Evolutionary conservation across 2,888 invertebrate species (phyloP).

Genomic region (Maniola hyperantus): DNA sequence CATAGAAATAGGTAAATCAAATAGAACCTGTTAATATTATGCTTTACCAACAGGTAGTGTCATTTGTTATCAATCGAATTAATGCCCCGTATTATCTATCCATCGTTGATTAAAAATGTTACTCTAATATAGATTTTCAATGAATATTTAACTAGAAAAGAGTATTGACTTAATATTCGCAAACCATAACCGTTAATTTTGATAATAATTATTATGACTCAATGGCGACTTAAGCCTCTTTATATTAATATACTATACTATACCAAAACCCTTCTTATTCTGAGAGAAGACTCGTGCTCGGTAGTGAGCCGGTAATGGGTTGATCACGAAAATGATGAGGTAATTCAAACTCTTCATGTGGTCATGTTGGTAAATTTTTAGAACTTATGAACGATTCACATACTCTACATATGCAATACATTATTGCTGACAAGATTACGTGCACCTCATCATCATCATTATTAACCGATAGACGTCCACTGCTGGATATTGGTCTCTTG

Average conservation of each 20-base stretch:
- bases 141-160: too few species aligned
- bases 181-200: too few species aligned
- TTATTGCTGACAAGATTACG: background rate
- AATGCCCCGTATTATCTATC: conserved; percentile 11
- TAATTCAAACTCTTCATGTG: background rate
- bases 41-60: conserved; percentile 23
- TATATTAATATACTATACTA: too few species aligned
- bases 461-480: too few species aligned
- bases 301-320: too few species aligned
- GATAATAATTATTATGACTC: too few species aligned
- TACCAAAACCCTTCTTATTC: too few species aligned
- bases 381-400: background rate
- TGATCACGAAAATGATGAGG: too few species aligned
- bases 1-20: conserved; percentile 33
- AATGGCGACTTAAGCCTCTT: too few species aligned
- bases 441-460: background rate
- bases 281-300: too few species aligned
- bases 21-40: conserved; percentile 28
- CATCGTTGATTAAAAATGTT: conserved; percentile 10
- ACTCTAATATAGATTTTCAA: background rate
- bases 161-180: too few species aligned
- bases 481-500: too few species aligned
- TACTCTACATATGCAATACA: background rate
- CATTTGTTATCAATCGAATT: conserved; percentile 28
- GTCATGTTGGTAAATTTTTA: background rate